Evolutionary conservation across 2,113 vertebrate genomes (phyloP), one percentile per base, ranked within the genome.

Genomic region (Polypterus senegalus): DNA sequence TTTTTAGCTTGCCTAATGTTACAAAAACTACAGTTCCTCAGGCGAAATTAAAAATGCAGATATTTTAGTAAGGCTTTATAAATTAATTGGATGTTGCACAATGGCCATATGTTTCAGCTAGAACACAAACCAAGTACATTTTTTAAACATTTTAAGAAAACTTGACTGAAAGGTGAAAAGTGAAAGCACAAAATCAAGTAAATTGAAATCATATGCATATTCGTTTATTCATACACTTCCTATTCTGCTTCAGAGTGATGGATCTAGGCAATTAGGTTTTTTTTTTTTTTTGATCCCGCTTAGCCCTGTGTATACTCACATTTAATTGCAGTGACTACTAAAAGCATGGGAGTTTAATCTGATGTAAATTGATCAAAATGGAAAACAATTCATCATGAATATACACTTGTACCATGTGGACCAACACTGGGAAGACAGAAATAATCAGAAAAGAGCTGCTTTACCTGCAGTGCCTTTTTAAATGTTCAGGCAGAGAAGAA

Each of bases 81-180:
- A 72, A 63, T 57, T 55, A 65, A 57, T 59, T 60, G 60, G 51
- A 60, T 69, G 65, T 52, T 58, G 56, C 75, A 79, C 79, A 78
- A 76, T 74, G 76, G 71, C 73, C 82, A 81, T 81, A 79, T 79
- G 76, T 67, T 3, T 65, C 61, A 70, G 69, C 67, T 66, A 66
- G 70, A 68, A 65, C 64, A 73, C 72, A 67, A 68, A 59, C 56
- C 4, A 69, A 70, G 70, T 66, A 58, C 45, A 75, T 70, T 59
- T 66, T 27, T 67, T 77, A 70, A 78, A 78, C 76, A 75, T 77
- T 80, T 79, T 70, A 77, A 76, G 61, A 76, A 71, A 61, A 67
- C 67, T 55, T 59, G 64, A 72, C 70, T 74, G 74, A 79, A 79
- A 55, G 48, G 45, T 57, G 53, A n/a, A 61, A 72, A 74, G 69